These are phyloP conservation scores for Candidula unifasciata DNA, from an alignment of 2,888 invertebrate species.

Conservation along the genomic window DNA sequence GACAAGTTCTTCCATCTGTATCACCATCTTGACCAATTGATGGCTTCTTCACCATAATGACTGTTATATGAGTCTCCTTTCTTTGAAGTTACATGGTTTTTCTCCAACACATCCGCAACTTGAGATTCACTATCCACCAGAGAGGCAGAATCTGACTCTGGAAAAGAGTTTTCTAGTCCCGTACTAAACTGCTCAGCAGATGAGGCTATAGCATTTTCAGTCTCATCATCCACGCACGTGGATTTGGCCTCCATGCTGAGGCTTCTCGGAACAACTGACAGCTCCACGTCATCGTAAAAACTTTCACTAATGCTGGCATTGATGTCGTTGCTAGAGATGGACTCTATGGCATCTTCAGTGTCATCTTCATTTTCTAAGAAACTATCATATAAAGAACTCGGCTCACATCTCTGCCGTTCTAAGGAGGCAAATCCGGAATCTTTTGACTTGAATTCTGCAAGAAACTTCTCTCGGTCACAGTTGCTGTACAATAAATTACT, in stretches of 20 bases:
- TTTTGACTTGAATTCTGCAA: slow-evolving; percentile 31
- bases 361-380: slow-evolving; percentile 12
- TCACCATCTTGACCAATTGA: neutral
- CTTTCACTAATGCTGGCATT: slow-evolving; percentile 5
- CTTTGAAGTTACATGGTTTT: neutral
- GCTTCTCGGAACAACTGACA: neutral
- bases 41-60: slow-evolving; percentile 1
- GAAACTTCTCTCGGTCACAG: neutral
- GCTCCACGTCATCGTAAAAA: slow-evolving; percentile 39
- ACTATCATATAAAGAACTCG: slow-evolving; percentile 21
- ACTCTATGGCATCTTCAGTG: slow-evolving; percentile 11
- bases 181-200: slow-evolving; percentile 21
- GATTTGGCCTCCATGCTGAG: slow-evolving; percentile 30
- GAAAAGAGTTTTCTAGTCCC: neutral
- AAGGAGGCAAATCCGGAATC: slow-evolving; percentile 51
- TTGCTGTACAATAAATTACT: neutral
- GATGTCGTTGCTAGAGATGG: neutral
- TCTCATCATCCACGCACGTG: slow-evolving; percentile 21
- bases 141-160: too few relatives aligned
- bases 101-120: neutral
- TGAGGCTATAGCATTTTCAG: slow-evolving; percentile 31
- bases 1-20: neutral
- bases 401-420: slow-evolving; percentile 41
- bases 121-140: neutral
- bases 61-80: neutral